phyloP scores from a whole-genome alignment of 2,113 vertebrate genomes.

The Arenaria interpres region DNA sequence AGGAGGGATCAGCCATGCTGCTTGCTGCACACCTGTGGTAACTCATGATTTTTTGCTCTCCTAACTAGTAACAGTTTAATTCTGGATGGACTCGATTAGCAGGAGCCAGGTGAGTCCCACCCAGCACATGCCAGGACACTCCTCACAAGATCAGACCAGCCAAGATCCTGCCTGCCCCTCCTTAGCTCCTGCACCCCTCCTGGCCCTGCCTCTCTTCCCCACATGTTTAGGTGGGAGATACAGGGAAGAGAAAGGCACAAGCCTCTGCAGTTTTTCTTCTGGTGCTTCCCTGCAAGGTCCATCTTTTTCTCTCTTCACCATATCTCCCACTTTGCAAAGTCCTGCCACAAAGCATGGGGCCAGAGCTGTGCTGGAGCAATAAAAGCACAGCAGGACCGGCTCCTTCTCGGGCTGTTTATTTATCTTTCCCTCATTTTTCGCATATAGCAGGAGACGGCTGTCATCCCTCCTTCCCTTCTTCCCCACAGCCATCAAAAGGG shows the following conservation, averaged over 20 bases:
- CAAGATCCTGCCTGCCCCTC: neutral
- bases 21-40: neutral
- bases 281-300: neutral
- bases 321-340: neutral
- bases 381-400: neutral
- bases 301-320: neutral
- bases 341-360: neutral
- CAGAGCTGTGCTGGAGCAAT: neutral
- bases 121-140: neutral
- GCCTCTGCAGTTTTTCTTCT: neutral
- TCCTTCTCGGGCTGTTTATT: neutral
- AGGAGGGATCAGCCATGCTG: neutral
- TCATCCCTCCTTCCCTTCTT: neutral
- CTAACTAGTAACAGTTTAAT: neutral
- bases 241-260: neutral
- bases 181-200: neutral
- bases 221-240: accelerated
- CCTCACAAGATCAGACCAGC: neutral
- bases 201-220: neutral
- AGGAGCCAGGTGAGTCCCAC: neutral
- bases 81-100: neutral
- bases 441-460: neutral
- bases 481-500: neutral
- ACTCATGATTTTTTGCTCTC: neutral
- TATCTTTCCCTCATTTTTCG: accelerated